These are phyloP conservation scores for Ptychodera flava DNA, from an alignment of 35 echinoderm and acorn worm genomes.

Conservation along the genomic window DNA sequence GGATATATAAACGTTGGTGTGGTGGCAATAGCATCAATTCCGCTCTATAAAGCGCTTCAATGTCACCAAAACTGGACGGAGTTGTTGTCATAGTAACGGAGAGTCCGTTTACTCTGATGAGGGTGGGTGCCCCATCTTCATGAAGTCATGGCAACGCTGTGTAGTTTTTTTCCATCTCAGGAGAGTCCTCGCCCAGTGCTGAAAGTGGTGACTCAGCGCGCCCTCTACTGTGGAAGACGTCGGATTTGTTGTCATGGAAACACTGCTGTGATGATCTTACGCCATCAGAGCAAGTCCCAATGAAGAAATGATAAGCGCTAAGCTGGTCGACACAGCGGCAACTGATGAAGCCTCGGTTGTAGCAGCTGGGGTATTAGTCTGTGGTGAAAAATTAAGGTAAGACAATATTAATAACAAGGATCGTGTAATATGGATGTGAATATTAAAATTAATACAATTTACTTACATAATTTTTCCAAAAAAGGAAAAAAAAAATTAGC, in stretches of 20 bases:
- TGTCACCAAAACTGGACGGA: neutral
- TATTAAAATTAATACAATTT: no score
- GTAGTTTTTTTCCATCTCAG: no score
- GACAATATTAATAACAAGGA: no score
- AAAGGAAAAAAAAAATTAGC: no score
- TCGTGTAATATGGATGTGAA: no score
- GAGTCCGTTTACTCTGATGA: constrained; percentile 1
- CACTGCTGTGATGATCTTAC: no score
- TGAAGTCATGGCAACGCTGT: neutral
- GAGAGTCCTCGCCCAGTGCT: no score
- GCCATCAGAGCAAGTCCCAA: no score
- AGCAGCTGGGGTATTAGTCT: no score
- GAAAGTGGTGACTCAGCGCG: neutral
- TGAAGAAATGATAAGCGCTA: neutral
- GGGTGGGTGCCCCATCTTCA: neutral
- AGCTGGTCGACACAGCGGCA: neutral
- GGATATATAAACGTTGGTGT: no score
- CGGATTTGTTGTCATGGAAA: neutral
- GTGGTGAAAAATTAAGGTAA: no score
- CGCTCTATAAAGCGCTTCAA: neutral
- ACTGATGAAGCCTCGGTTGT: neutral
- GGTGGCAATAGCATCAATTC: neutral
- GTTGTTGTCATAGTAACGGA: neutral
- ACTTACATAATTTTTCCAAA: no score
- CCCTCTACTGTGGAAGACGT: neutral